These are phyloP conservation scores for Cerceris rybyensis DNA, from an alignment of 2,888 invertebrate species.

Conservation along the genomic window DNA sequence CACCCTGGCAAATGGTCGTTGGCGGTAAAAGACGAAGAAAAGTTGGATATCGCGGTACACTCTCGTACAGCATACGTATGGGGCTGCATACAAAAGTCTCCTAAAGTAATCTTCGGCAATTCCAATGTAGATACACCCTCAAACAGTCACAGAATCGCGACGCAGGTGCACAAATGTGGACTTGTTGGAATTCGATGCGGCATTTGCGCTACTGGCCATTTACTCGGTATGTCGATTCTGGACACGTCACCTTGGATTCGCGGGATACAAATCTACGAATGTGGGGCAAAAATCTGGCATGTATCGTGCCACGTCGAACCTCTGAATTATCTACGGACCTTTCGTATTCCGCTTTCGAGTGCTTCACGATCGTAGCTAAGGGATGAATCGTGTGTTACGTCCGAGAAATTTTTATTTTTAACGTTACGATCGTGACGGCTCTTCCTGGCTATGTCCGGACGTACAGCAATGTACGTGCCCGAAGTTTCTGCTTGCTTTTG, in stretches of 20 bases:
- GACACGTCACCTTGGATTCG: conserved; percentile 47
- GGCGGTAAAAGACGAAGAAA: conserved; percentile 20
- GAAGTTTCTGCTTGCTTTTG: no score
- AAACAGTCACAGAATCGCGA: not conserved
- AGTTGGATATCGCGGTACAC: conserved; percentile 53
- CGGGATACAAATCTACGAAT: conserved; percentile 49
- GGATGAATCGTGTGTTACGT: not conserved
- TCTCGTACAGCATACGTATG: conserved; percentile 63
- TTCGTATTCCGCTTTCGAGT: not conserved
- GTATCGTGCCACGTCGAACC: conserved; percentile 36
- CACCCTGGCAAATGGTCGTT: conserved; percentile 1
- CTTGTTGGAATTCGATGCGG: conserved; percentile 55
- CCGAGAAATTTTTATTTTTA: not conserved
- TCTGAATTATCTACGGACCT: conserved; percentile 38
- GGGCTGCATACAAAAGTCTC: conserved; percentile 74
- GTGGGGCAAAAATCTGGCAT: conserved; percentile 43
- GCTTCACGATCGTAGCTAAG: not conserved
- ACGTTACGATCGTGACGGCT: no score
- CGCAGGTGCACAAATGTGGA: conserved; percentile 10
- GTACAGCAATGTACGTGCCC: no score
- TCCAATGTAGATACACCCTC: not conserved
- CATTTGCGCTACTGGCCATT: conserved; percentile 42
- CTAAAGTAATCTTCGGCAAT: conserved; percentile 68
- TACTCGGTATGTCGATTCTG: conserved; percentile 40
- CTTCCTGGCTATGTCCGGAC: no score